These are phyloP conservation scores for Pipistrellus pygmaeus DNA, from an alignment of 2,797 vertebrate genomes.

Conservation along the genomic window DNA sequence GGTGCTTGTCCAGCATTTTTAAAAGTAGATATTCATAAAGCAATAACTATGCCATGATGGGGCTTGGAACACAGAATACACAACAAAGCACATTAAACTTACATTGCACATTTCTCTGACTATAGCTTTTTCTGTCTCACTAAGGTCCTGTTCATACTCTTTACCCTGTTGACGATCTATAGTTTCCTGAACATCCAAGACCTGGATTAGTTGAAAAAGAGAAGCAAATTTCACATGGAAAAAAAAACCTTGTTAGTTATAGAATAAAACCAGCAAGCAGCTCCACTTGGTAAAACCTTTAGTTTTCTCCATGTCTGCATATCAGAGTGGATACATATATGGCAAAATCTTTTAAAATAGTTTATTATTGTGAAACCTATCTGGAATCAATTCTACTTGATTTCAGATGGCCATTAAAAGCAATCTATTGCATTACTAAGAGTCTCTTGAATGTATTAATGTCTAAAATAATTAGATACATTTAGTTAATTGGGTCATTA, in stretches of 20 bases:
- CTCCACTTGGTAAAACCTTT: constrained; percentile 68
- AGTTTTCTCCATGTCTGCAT: constrained; percentile 67
- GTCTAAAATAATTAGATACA: constrained; percentile 58
- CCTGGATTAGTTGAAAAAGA: constrained; percentile 79
- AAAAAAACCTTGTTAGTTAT: constrained; percentile 73
- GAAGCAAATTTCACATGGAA: constrained; percentile 75
- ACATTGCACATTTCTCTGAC: constrained; percentile 82
- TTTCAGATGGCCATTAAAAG: constrained; percentile 46
- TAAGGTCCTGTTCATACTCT: constrained; percentile 81
- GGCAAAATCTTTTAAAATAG: constrained; percentile 40
- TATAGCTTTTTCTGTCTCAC: constrained; percentile 83
- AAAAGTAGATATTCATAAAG: constrained; percentile 70
- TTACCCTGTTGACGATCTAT: constrained; percentile 80
- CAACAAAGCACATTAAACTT: constrained; percentile 80
- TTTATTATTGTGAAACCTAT: constrained; percentile 1
- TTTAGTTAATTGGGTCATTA: constrained; percentile 68
- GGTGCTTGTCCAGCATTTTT: constrained; percentile 61
- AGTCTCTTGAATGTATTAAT: constrained; percentile 12
- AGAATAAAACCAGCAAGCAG: constrained; percentile 65
- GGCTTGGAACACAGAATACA: constrained; percentile 76
- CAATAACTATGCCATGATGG: constrained; percentile 74
- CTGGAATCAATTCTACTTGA: constrained; percentile 7
- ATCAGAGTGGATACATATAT: constrained; percentile 52
- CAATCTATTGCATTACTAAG: constrained; percentile 5
- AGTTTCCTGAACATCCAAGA: constrained; percentile 84